phyloP scores from a whole-genome alignment of 2,113 vertebrate genomes.

The Fulica atra region DNA sequence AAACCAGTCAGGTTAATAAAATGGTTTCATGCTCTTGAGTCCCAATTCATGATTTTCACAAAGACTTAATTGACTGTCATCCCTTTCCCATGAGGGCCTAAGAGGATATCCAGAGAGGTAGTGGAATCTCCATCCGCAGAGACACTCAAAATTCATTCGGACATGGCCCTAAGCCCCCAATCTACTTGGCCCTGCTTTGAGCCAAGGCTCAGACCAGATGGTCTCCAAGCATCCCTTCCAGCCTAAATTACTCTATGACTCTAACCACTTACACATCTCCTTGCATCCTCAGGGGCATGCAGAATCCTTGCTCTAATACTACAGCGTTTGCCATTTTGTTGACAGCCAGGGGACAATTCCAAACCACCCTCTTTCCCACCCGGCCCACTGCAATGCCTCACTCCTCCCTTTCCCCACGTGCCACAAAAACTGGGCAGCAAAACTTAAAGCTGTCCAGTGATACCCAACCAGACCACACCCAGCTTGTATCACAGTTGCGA shows the following conservation, averaged over 20 bases:
- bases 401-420: fast-evolving
- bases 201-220: neutral
- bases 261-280: neutral
- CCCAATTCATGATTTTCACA: neutral
- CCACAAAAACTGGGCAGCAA: neutral
- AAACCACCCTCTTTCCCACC: fast-evolving
- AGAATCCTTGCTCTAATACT: fast-evolving
- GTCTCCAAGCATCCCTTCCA: neutral
- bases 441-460: neutral
- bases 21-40: neutral
- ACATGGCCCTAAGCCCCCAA: neutral
- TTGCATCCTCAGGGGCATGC: neutral
- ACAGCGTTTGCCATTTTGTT: neutral
- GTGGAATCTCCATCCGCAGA: neutral
- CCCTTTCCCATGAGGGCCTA: neutral
- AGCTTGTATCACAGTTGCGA: neutral
- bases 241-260: neutral
- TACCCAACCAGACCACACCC: neutral
- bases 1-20: neutral
- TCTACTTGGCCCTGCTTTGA: neutral
- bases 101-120: neutral
- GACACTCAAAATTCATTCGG: fast-evolving
- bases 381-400: fast-evolving
- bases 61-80: neutral
- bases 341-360: neutral